Percentiles rank a stretch among this genome's conserved stretches.
Evolutionary conservation across 1,140 invertebrate genomes (phyloP).

Genomic region (Scaptomyza pallida): DNA sequence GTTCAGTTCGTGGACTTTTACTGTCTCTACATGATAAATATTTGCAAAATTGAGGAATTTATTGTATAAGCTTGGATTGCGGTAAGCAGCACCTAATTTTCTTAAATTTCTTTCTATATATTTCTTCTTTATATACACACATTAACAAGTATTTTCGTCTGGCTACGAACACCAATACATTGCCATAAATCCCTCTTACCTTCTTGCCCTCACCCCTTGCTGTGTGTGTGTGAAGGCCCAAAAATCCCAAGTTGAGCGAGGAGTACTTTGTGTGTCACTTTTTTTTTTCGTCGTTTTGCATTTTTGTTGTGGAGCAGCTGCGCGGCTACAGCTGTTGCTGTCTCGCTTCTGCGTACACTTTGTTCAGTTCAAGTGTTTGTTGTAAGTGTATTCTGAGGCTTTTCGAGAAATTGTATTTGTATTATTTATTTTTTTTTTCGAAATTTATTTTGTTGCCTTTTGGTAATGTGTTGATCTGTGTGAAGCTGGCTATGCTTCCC

Average conservation of each 20-base stretch:
- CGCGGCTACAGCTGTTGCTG: constrained; percentile 67
- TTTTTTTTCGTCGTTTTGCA: constrained; percentile 46
- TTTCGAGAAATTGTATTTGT: neutral
- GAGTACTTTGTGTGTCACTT: constrained; percentile 58
- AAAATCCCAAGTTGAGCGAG: constrained; percentile 35
- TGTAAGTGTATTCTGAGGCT: neutral
- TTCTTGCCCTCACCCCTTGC: constrained; percentile 33
- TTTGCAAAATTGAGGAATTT: constrained; percentile 4
- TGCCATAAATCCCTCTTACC: constrained; percentile 17
- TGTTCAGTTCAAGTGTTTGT: constrained; percentile 10
- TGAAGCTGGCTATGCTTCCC: constrained; percentile 30
- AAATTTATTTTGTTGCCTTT: constrained; percentile 13
- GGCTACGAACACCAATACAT: constrained; percentile 7
- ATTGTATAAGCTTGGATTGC: constrained; percentile 1
- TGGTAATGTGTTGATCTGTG: constrained; percentile 13
- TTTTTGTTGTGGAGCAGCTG: constrained; percentile 67
- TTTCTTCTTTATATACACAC: neutral
- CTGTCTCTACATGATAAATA: constrained; percentile 13
- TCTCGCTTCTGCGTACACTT: constrained; percentile 66
- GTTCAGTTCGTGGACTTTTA: constrained; percentile 25
- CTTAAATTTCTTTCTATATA: neutral
- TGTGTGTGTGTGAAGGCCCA: constrained; percentile 15
- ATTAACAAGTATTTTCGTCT: constrained; percentile 8
- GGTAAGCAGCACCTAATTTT: constrained; percentile 15
- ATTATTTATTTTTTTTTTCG: constrained; percentile 11